Conservation (phyloP, 2,888 invertebrate species). For the Coenonympha glycerion region DNA sequence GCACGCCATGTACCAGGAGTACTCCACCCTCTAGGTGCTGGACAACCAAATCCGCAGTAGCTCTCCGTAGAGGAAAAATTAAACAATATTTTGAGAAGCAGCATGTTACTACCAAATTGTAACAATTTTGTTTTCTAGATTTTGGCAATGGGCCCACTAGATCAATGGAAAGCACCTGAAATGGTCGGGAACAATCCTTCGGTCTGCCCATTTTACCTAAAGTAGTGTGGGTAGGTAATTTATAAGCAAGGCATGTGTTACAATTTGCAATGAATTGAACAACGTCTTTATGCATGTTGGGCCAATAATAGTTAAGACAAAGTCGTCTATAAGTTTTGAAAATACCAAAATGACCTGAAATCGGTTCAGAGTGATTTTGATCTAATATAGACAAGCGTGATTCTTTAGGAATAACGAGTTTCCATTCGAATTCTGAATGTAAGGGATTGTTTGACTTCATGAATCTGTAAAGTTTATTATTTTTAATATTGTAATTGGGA, state of each 20-base stretch:
- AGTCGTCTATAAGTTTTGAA: constrained; percentile 30
- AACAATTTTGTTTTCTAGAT: constrained; percentile 17
- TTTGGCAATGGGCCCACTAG: constrained; percentile 23
- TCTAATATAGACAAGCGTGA: constrained; percentile 5
- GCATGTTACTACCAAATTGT: constrained; percentile 22
- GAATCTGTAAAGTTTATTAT: constrained; percentile 19
- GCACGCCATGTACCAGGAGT: constrained; percentile 26
- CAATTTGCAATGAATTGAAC: constrained; percentile 6
- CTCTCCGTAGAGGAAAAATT: constrained; percentile 13
- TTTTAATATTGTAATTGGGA: too few relatives aligned
- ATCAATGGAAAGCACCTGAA: constrained; percentile 7
- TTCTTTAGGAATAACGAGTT: constrained; percentile 27
- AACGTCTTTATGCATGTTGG: constrained; percentile 18
- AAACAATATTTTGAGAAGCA: constrained; percentile 27
- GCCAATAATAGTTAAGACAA: constrained; percentile 16
- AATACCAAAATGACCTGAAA: constrained; percentile 23
- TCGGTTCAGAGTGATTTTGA: constrained; percentile 21
- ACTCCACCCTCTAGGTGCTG: constrained; percentile 22
- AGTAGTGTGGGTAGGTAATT: too few relatives aligned
- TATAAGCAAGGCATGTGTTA: constrained; percentile 20
- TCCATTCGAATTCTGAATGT: constrained; percentile 28
- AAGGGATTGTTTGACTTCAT: constrained; percentile 20
- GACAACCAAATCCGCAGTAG: constrained; percentile 16
- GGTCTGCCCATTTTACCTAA: too few relatives aligned
- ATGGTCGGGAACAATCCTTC: constrained; percentile 23